Base-by-base conservation (phyloP, 2,797 vertebrate species). In the Acanthis flammea region DNA sequence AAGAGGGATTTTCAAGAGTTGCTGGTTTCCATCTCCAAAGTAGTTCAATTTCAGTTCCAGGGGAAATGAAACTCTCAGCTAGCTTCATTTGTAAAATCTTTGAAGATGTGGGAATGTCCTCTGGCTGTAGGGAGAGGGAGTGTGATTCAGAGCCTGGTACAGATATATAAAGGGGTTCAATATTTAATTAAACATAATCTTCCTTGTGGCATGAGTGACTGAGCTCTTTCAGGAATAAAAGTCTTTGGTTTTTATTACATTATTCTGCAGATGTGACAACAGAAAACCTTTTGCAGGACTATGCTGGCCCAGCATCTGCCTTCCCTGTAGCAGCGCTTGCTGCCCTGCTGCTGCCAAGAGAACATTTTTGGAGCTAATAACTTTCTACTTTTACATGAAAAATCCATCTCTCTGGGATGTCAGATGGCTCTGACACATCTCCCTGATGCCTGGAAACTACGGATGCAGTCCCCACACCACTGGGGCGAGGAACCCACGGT, bases 131-230 rank as follows among this genome's bases (percentile, higher is more conserved):
- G 41, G 76, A 84, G 77, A 81, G 12, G 17, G 27, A 95, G 19
- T 30, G 17, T 22, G 44, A 70, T 61, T 92, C 63, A 74, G 55
- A 87, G 35, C n/a, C 65, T 79, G 27, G 47, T 51, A 44, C 22
- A 77, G 86, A 54, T 45, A 41, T n/a, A 48, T 54, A 75, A 88
- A 79, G 48, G 30, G 53, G 62, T 50, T 90, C 73, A 80, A 24
- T 78, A 81, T 88, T 74, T 96, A 94, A 94, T 88, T 80, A 78
- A 80, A 77, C 54, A 58, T 61, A 54, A 83, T 78, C 66, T 94
- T 86, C 58, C 66, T 74, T 54, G 62, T 78, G 51, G 73, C 35
- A 35, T 47, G 47, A 82, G 48, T 50, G 68, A 58, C 65, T 39
- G 62, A 90, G 55, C 57, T 91, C 28, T 80, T 92, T 58, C 50